phyloP scores from a whole-genome alignment of 2,113 vertebrate genomes.

The Dicerorhinus sumatrensis region DNA sequence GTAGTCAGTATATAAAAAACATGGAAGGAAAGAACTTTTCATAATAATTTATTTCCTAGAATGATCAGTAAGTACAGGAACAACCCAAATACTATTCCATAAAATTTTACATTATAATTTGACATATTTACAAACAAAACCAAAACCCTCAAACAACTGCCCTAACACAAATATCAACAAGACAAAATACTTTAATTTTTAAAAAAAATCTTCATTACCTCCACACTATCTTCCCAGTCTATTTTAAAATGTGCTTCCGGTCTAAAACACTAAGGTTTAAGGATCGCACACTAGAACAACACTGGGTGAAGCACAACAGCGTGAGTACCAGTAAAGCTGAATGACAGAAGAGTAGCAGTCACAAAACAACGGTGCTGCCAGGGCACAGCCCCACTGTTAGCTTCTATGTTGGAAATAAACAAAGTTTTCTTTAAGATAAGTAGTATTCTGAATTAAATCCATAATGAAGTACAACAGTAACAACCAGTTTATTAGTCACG shows the following conservation, averaged over 20 bases:
- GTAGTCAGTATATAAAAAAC: constrained; percentile 21
- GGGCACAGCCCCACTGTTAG: background rate
- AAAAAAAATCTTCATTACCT: background rate
- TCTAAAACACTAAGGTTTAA: background rate
- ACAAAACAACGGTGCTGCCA: background rate
- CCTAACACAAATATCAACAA: background rate
- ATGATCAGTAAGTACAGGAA: background rate
- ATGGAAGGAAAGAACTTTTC: constrained; percentile 54
- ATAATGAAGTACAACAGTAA: background rate
- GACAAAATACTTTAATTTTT: background rate
- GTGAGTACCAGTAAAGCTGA: background rate
- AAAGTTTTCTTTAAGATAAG: background rate
- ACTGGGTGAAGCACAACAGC: background rate
- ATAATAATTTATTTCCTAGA: constrained; percentile 43
- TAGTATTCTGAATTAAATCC: background rate
- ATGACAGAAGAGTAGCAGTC: background rate
- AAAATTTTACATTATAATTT: constrained; percentile 5
- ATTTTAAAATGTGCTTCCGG: background rate
- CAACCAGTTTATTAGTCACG: background rate
- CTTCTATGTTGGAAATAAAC: background rate
- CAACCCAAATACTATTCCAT: constrained; percentile 32
- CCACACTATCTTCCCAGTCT: background rate
- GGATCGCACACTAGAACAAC: background rate
- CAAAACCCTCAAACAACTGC: constrained; percentile 1
- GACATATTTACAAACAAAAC: constrained; percentile 44